phyloP scores from a whole-genome alignment of 1,140 invertebrate genomes.

The Uloborus diversus region DNA sequence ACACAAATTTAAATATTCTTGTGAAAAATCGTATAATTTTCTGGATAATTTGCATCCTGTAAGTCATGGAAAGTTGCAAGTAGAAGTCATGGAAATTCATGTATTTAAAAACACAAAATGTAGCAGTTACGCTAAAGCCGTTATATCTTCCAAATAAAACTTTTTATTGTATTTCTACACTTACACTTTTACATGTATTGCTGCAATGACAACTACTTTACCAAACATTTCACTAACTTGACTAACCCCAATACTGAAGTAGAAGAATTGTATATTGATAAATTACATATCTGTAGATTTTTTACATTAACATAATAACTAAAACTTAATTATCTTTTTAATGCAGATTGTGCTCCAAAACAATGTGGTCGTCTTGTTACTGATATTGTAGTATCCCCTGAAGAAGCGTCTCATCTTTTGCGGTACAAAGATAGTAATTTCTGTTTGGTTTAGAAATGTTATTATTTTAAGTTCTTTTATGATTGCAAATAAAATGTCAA shows the following conservation, averaged over 20 bases:
- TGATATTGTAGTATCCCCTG: slow-evolving; percentile 75
- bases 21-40: too few relatives aligned
- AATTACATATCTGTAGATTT: background rate
- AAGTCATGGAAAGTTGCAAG: too few relatives aligned
- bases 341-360: slow-evolving; percentile 74
- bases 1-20: too few relatives aligned
- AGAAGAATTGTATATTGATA: background rate
- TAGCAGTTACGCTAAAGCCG: too few relatives aligned
- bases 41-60: too few relatives aligned
- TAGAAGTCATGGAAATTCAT: too few relatives aligned
- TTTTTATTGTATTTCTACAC: background rate
- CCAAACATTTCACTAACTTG: background rate
- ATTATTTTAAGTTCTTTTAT: background rate
- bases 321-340: slow-evolving; percentile 23
- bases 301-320: background rate
- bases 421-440: slow-evolving; percentile 60
- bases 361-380: slow-evolving; percentile 81
- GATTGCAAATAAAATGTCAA: background rate
- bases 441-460: background rate
- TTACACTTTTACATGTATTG: background rate
- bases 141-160: too few relatives aligned
- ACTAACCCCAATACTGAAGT: background rate
- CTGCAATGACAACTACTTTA: background rate
- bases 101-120: too few relatives aligned
- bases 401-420: slow-evolving; percentile 75